Conservation (phyloP, 2,888 invertebrate genomes). For the Lampropteryx suffumata region DNA sequence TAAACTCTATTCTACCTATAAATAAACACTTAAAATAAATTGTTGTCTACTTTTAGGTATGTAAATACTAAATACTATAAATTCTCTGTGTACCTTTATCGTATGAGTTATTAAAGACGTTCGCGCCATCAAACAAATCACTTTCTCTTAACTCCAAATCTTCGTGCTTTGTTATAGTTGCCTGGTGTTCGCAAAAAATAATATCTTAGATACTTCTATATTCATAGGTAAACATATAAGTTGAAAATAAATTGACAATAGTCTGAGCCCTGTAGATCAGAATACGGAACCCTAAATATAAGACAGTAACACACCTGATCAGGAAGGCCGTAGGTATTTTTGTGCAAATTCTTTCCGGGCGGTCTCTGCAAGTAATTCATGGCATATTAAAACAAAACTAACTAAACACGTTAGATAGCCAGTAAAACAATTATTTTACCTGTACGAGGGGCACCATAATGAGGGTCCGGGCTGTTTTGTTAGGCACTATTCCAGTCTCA, state of each 20-base stretch:
- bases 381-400: slow-evolving; percentile 10
- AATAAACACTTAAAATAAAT: no score
- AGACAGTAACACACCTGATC: slow-evolving; percentile 44
- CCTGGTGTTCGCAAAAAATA: slow-evolving; percentile 41
- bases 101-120: slow-evolving; percentile 31
- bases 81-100: slow-evolving; percentile 50
- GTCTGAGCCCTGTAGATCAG: no score
- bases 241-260: no score
- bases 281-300: no score
- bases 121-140: slow-evolving; percentile 33
- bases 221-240: no score
- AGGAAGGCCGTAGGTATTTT: slow-evolving; percentile 37
- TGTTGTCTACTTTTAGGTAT: no score
- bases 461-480: slow-evolving; percentile 36
- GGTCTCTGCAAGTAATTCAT: slow-evolving; percentile 33
- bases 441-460: slow-evolving; percentile 48
- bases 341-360: slow-evolving; percentile 28
- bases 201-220: no score
- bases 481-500: slow-evolving; percentile 19
- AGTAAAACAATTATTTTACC: slow-evolving; percentile 29
- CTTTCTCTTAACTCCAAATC: slow-evolving; percentile 47
- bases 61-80: no score
- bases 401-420: not conserved
- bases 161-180: slow-evolving; percentile 55
- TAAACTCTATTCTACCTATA: no score